Conservation (phyloP, 2,113 vertebrate species). For the Crotophaga sulcirostris region DNA sequence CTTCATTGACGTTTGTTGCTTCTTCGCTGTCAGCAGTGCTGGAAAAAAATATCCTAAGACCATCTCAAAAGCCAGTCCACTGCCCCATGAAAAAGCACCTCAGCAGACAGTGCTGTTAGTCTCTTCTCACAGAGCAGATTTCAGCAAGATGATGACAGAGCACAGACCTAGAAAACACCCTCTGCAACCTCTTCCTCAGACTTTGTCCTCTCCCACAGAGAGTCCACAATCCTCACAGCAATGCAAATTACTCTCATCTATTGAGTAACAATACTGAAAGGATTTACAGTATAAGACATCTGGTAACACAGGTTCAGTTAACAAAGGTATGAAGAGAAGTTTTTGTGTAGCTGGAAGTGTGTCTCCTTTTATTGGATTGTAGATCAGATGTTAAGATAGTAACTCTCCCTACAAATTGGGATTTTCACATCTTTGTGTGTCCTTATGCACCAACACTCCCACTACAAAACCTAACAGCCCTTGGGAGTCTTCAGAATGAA, state of each 20-base stretch:
- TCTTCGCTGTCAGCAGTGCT: neutral
- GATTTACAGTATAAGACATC: neutral
- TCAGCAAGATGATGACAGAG: neutral
- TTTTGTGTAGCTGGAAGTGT: rapidly evolving
- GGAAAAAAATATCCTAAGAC: neutral
- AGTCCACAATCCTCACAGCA: neutral
- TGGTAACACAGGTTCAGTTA: neutral
- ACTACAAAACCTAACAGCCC: neutral
- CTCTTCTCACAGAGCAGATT: neutral
- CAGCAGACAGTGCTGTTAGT: neutral
- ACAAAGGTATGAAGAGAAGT: neutral
- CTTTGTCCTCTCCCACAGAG: neutral
- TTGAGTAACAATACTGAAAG: neutral
- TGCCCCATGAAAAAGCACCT: neutral
- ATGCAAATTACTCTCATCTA: neutral
- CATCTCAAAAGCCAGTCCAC: neutral
- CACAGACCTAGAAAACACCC: neutral
- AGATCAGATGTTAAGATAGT: neutral
- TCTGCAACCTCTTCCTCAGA: neutral
- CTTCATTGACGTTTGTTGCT: neutral
- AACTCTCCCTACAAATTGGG: neutral
- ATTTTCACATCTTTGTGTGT: neutral
- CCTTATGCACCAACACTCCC: neutral
- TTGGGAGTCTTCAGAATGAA: neutral
- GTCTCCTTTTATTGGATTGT: neutral